Conservation (phyloP, 2,888 invertebrate genomes). For the Synergus japonicus region DNA sequence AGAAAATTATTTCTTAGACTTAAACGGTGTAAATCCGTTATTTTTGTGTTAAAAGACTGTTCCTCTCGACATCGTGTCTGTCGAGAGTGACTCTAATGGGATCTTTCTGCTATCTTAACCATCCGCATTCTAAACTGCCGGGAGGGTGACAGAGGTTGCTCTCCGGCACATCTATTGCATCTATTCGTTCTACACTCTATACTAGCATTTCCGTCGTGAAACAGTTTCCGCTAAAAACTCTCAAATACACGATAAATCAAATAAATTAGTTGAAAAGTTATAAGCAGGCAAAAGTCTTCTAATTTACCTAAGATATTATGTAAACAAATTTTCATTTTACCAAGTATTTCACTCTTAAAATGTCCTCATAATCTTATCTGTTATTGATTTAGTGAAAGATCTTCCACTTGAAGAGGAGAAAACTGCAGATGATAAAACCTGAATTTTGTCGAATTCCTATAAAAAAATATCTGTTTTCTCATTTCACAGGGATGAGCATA, state of each 20-base stretch:
- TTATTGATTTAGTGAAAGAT: neutral
- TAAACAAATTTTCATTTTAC: neutral
- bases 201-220: neutral
- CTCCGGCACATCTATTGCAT: neutral
- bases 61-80: neutral
- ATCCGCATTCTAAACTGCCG: constrained; percentile 27
- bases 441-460: constrained; percentile 23
- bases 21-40: constrained; percentile 32
- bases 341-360: neutral
- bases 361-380: constrained; percentile 16
- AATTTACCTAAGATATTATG: no score
- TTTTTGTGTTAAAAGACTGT: constrained; percentile 17
- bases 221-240: neutral
- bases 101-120: constrained; percentile 34
- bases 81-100: constrained; percentile 33
- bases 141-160: constrained; percentile 9
- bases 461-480: constrained; percentile 1
- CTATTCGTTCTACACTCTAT: neutral
- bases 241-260: neutral
- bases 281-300: no score
- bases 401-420: constrained; percentile 12
- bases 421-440: constrained; percentile 12
- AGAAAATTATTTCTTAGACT: constrained; percentile 27
- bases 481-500: constrained; percentile 6
- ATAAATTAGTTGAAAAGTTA: neutral